A percentile compares a stretch with the other conserved stretches of the same genome.
phyloP scores from a whole-genome alignment of 2,113 vertebrate species.

The Struthidea cinerea region DNA sequence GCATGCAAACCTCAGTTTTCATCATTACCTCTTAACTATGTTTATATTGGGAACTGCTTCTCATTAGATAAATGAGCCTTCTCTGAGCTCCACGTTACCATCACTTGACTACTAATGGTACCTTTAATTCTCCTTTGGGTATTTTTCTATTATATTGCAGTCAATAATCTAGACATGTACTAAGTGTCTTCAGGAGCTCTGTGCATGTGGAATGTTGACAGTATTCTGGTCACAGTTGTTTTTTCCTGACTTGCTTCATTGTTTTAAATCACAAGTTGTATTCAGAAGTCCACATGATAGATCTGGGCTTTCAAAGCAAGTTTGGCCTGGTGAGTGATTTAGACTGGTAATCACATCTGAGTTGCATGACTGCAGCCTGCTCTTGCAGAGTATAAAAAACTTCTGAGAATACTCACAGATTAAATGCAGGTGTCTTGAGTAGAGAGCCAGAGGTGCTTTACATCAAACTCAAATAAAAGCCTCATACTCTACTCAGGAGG shows the following conservation, averaged over 20 bases:
- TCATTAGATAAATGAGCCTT: constrained; percentile 32
- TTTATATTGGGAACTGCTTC: constrained; percentile 6
- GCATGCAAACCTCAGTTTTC: neutral
- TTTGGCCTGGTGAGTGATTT: constrained; percentile 14
- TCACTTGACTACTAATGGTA: neutral
- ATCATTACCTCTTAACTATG: neutral
- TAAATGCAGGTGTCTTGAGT: constrained; percentile 75
- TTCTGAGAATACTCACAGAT: constrained; percentile 69
- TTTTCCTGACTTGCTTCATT: neutral
- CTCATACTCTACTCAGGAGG: constrained; percentile 19
- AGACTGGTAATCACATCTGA: constrained; percentile 51
- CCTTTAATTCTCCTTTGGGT: neutral
- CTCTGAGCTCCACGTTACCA: neutral
- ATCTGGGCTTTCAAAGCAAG: neutral
- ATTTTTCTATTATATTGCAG: neutral
- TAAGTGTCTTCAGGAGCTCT: neutral
- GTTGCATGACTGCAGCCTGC: constrained; percentile 30
- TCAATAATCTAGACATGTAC: neutral
- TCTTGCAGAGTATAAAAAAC: constrained; percentile 61
- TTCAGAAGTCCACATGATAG: neutral
- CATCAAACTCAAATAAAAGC: constrained; percentile 66
- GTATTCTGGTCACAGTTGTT: neutral
- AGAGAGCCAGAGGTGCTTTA: constrained; percentile 66
- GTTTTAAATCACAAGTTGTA: neutral
- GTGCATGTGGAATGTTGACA: neutral